Evolutionary conservation across 2,797 vertebrate genomes (phyloP), one percentile per base, ranked within the genome.

Genomic region (Anas acuta): DNA sequence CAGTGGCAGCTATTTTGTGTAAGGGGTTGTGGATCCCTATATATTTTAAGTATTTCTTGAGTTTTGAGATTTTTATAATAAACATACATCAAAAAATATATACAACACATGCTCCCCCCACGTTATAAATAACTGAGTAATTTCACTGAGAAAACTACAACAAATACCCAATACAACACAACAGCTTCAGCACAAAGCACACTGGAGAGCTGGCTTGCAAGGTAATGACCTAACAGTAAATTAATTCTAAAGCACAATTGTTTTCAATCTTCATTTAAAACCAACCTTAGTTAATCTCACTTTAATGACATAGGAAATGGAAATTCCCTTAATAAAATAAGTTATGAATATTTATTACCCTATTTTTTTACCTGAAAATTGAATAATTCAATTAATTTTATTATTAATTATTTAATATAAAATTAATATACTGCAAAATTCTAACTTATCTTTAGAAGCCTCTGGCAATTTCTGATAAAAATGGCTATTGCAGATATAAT

Each of bases 291-390:
- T 96, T 98, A 97, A 98, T 98, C 97, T 98, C 94, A 89, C 96
- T 97, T 97, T 98, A 98, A 98, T 95, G 97, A 97, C 97, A 98
- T 22, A 97, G 97, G 97, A 98, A 98, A 98, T 98, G 93, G 97
- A 98, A 98, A 98, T 97, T 96, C 98, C 97, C 97, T 98, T 98
- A 98, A 97, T 98, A 98, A 98, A 98, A 96, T 97, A 98, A 98
- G 98, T 98, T 97, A 99, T 99, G 98, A 99, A 99, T 99, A 99
- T 99, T 99, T 99, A 99, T 99, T 97, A 98, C 97, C 96, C 97
- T 97, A 98, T 98, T 98, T 98, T 98, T 98, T 98, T 98, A 98
- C 97, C 97, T 98, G 98, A 98, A 97, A 98, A 97, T 96, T 98
- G 97, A 99, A 99, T 99, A 98, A 99, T 99, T 99, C 98, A 98